Percentiles rank a stretch among this genome's conserved stretches.
Conservation (phyloP, 1,140 invertebrate genomes). For the Listronotus bonariensis region DNA sequence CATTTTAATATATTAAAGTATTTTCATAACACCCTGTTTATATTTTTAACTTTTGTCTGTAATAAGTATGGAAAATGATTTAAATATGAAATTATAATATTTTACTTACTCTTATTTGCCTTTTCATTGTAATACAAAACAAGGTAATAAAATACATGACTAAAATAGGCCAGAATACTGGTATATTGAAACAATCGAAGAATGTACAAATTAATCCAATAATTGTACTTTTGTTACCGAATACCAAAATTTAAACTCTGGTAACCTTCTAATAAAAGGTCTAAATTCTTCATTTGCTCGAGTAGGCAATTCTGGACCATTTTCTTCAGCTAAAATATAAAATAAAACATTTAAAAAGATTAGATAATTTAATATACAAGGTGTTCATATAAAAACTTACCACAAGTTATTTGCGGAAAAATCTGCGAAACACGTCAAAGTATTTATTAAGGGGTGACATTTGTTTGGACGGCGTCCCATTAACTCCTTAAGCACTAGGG, state of each 20-base stretch:
- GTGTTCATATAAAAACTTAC: too few relatives aligned
- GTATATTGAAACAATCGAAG: constrained; percentile 98
- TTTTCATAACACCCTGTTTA: too few relatives aligned
- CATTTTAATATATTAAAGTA: too few relatives aligned
- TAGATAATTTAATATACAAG: too few relatives aligned
- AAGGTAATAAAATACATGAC: constrained; percentile 99
- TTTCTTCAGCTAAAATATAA: constrained; percentile 64
- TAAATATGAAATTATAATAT: too few relatives aligned
- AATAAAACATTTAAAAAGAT: background rate
- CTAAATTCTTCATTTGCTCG: constrained; percentile 96
- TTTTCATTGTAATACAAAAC: constrained; percentile 99
- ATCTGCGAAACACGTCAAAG: too few relatives aligned
- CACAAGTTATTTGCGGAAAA: too few relatives aligned
- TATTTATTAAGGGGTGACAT: too few relatives aligned
- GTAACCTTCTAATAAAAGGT: constrained; percentile 96
- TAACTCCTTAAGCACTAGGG: too few relatives aligned
- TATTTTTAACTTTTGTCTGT: too few relatives aligned
- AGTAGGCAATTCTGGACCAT: constrained; percentile 91
- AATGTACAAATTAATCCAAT: constrained; percentile 92
- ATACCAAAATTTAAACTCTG: constrained; percentile 99
- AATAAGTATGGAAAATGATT: too few relatives aligned
- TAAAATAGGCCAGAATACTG: constrained; percentile 99
- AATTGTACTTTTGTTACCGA: constrained; percentile 92
- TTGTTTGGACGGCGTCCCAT: too few relatives aligned
- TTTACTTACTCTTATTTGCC: constrained; percentile 92